phyloP scores from a whole-genome alignment of 1,140 invertebrate species.

The Danaus plexippus region DNA sequence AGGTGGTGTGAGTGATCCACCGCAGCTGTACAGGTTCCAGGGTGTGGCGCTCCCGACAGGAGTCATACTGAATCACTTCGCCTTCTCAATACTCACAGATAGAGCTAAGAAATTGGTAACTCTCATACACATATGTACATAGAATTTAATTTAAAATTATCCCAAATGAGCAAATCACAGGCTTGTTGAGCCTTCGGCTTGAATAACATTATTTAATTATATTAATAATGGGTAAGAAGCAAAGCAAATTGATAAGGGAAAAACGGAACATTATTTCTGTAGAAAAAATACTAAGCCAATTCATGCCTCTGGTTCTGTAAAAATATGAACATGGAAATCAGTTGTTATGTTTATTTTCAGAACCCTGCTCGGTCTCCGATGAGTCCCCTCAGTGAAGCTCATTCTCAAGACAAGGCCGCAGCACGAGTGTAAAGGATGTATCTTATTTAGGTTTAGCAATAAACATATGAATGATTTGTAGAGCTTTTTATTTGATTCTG shows the following conservation, averaged over 20 bases:
- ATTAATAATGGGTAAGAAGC: too few species aligned
- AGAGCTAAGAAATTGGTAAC: slow-evolving; percentile 79
- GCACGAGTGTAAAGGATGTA: slow-evolving; percentile 24
- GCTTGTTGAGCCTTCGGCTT: too few species aligned
- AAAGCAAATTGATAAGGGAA: too few species aligned
- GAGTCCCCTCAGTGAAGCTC: slow-evolving; percentile 43
- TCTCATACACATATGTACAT: slow-evolving; percentile 8
- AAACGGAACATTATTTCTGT: too few species aligned
- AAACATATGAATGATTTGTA: slow-evolving; percentile 1
- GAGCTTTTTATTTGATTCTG: slow-evolving; percentile 6
- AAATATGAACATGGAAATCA: too few species aligned
- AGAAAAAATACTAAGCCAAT: too few species aligned
- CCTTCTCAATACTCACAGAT: slow-evolving; percentile 82
- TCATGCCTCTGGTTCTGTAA: too few species aligned
- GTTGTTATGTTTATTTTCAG: slow-evolving; percentile 34
- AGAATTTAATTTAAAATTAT: slow-evolving; percentile 1
- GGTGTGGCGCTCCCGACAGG: slow-evolving; percentile 88
- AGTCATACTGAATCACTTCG: slow-evolving; percentile 85
- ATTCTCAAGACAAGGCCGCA: slow-evolving; percentile 21
- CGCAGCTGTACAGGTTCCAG: slow-evolving; percentile 87
- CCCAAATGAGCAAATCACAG: background rate
- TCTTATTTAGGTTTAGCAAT: slow-evolving; percentile 11
- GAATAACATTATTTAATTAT: too few species aligned
- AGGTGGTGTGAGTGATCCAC: slow-evolving; percentile 68
- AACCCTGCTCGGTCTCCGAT: slow-evolving; percentile 68